A percentile compares a stretch with the other conserved stretches of the same genome.
These are phyloP conservation scores for Dichetophora obliterata DNA, from an alignment of 2,888 invertebrate genomes.

Conservation along the genomic window DNA sequence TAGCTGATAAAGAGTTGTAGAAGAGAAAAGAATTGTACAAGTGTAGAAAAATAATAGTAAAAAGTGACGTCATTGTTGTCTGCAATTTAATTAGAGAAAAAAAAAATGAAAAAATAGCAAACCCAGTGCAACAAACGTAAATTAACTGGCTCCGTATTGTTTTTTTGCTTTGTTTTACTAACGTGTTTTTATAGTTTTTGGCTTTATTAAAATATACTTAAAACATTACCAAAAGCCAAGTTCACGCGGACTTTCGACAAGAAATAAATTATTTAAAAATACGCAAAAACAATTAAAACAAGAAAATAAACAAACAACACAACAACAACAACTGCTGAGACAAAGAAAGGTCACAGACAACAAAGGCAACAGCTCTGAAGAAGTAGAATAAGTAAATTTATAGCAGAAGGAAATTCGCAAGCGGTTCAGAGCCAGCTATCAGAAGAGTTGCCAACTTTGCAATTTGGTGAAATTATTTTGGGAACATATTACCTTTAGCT, in stretches of 20 bases:
- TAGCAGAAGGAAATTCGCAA: not conserved
- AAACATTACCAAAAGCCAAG: not conserved
- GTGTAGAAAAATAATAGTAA: conserved; percentile 11
- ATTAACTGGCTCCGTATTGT: not conserved
- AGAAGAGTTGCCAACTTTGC: no score
- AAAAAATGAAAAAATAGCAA: conserved; percentile 8
- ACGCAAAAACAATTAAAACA: not conserved
- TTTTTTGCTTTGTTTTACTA: not conserved
- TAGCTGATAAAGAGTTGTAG: not conserved
- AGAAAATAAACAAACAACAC: not conserved
- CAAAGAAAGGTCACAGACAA: conserved; percentile 21
- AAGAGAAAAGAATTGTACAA: not conserved
- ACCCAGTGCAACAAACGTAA: not conserved
- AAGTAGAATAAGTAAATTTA: not conserved
- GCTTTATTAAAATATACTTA: not conserved
- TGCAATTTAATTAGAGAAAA: conserved; percentile 6
- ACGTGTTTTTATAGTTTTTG: not conserved
- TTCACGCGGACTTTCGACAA: not conserved
- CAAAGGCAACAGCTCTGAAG: not conserved
- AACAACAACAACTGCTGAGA: not conserved
- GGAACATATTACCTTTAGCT: no score
- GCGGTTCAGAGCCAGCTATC: not conserved
- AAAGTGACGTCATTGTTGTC: conserved; percentile 36
- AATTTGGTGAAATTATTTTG: no score
- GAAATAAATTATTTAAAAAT: not conserved